Evolutionary conservation across 2,888 invertebrate genomes (phyloP).

Genomic region (Euplagia quadripunctaria): DNA sequence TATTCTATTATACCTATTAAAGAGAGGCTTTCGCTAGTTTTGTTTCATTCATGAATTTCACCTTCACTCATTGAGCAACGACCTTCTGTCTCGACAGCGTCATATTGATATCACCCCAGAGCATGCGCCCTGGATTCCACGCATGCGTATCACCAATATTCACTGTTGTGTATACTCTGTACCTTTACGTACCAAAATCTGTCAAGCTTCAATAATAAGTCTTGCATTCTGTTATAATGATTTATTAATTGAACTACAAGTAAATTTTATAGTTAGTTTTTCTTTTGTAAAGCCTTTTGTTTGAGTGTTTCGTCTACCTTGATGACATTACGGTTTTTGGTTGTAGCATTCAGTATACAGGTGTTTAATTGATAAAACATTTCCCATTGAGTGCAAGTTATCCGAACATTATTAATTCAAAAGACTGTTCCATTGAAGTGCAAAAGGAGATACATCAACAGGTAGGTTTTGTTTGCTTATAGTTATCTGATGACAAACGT

Average conservation of each 20-base stretch:
- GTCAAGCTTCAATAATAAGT: conserved; percentile 75
- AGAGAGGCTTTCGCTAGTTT: conserved; percentile 41
- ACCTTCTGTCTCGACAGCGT: conserved; percentile 68
- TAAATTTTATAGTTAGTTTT: conserved; percentile 49
- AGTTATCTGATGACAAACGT: conserved; percentile 56
- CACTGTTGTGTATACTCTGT: conserved; percentile 73
- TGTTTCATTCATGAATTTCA: conserved; percentile 76
- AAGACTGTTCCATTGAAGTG: conserved; percentile 53
- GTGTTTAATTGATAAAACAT: conserved; percentile 40
- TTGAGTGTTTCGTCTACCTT: conserved; percentile 33
- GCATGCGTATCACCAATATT: conserved; percentile 67
- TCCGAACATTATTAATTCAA: conserved; percentile 35
- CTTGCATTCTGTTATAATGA: conserved; percentile 60
- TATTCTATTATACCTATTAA: conserved; percentile 26
- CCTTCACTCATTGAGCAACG: conserved; percentile 76
- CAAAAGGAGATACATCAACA: conserved; percentile 70
- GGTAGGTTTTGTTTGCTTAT: conserved; percentile 71
- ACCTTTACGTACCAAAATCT: conserved; percentile 70
- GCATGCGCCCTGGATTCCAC: conserved; percentile 68
- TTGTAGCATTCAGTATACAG: conserved; percentile 14
- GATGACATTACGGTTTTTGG: conserved; percentile 33
- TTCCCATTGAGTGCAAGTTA: conserved; percentile 41
- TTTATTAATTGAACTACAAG: conserved; percentile 47
- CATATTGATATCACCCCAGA: conserved; percentile 77
- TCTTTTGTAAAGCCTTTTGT: conserved; percentile 45